Evolutionary conservation across 2,113 vertebrate species (phyloP).

Genomic region (Atherinomorus stipes): DNA sequence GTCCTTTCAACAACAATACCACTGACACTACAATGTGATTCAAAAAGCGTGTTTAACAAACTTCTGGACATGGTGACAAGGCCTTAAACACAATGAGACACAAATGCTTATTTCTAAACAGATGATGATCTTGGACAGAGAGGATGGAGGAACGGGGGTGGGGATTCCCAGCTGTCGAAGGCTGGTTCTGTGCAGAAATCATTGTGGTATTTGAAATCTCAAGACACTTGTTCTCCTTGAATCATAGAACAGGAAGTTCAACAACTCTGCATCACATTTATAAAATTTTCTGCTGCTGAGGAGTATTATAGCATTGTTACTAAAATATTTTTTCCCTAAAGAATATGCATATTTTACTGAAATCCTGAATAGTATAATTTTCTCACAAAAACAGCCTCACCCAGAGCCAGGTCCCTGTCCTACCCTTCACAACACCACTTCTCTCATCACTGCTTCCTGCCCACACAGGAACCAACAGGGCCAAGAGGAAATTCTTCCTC

Average conservation of each 20-base stretch:
- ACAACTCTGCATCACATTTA: not conserved
- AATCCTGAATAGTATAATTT: not conserved
- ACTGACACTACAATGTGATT: conserved; percentile 21
- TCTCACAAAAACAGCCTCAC: not conserved
- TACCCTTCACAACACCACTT: conserved; percentile 47
- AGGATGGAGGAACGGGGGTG: not conserved
- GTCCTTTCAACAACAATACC: conserved; percentile 45
- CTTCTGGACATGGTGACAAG: conserved; percentile 16
- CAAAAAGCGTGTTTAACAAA: conserved; percentile 23
- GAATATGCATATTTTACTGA: not conserved
- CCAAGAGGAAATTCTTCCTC: conserved; percentile 80
- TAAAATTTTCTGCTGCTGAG: not conserved
- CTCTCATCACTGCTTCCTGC: conserved; percentile 77
- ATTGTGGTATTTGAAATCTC: too few relatives aligned
- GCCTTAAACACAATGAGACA: not conserved
- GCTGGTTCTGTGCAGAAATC: too few relatives aligned
- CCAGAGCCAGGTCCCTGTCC: conserved; percentile 26
- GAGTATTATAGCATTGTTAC: not conserved
- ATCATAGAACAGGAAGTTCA: not conserved
- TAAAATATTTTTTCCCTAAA: not conserved
- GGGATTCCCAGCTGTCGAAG: too few relatives aligned
- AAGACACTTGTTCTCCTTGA: too few relatives aligned
- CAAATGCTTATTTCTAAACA: not conserved
- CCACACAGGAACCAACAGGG: conserved; percentile 78
- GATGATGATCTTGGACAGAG: not conserved